Evolutionary conservation across 2,888 invertebrate species (phyloP).

Genomic region (Strigamia transsilvanica): DNA sequence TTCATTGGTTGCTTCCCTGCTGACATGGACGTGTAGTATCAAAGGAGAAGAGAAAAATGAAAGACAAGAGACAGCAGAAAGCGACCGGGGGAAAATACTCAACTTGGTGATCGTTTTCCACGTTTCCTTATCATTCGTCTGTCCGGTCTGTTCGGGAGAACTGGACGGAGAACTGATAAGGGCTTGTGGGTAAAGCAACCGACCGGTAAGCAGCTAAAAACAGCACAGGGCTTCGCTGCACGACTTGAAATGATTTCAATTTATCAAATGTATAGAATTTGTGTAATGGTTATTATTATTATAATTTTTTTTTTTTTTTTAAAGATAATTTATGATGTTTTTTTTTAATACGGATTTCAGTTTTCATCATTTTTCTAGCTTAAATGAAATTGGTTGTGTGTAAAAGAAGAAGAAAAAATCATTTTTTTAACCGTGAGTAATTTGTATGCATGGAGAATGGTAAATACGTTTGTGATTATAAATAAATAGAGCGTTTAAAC

Average conservation of each 20-base stretch:
- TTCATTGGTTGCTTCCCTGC: slow-evolving; percentile 35
- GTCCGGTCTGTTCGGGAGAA: slow-evolving; percentile 61
- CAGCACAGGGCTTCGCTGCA: not conserved
- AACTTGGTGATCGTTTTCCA: slow-evolving; percentile 57
- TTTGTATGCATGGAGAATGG: not conserved
- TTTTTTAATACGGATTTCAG: not conserved
- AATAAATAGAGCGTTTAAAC: slow-evolving; percentile 4
- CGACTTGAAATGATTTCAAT: not conserved
- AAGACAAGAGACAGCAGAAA: slow-evolving; percentile 34
- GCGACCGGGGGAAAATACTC: no score
- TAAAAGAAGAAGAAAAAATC: not conserved
- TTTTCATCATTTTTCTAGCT: slow-evolving; percentile 1
- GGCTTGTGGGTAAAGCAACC: slow-evolving; percentile 60
- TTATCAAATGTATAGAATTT: not conserved
- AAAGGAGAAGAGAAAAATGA: slow-evolving; percentile 34
- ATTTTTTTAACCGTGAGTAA: not conserved
- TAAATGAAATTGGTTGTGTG: not conserved
- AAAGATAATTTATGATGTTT: slow-evolving; percentile 5
- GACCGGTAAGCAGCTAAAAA: not conserved
- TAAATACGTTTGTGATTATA: not conserved
- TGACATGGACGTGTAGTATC: slow-evolving; percentile 17
- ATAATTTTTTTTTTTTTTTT: no score
- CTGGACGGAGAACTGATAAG: slow-evolving; percentile 65
- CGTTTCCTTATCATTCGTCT: slow-evolving; percentile 63
- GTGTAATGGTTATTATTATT: not conserved